A percentile compares a stretch with the other conserved stretches of the same genome.
Conservation (phyloP, 1,140 invertebrate genomes). For the Platyscapa corneri region DNA sequence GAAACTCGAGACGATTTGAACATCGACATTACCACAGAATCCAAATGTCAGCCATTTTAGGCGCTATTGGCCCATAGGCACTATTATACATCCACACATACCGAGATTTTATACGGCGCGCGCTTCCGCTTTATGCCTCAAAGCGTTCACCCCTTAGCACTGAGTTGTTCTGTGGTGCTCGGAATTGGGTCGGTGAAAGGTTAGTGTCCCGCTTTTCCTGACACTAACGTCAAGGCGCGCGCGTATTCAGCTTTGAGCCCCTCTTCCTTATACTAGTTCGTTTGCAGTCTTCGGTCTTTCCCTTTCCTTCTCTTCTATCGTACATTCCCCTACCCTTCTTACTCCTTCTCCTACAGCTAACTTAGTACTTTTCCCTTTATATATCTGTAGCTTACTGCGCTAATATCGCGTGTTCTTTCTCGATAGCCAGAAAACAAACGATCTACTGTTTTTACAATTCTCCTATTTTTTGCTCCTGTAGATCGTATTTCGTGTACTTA, state of each 20-base stretch:
- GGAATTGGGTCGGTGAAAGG: conserved; percentile 62
- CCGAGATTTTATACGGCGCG: conserved; percentile 38
- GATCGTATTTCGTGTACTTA: not conserved
- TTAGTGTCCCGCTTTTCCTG: conserved; percentile 60
- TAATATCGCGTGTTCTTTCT: not conserved
- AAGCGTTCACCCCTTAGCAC: conserved; percentile 56
- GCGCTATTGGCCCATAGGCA: not conserved
- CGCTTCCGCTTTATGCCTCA: conserved; percentile 53
- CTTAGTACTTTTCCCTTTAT: too few species aligned
- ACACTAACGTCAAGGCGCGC: conserved; percentile 42
- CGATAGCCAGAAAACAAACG: not conserved
- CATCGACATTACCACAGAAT: not conserved
- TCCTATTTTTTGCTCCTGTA: not conserved
- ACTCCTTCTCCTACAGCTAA: not conserved
- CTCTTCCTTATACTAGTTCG: not conserved
- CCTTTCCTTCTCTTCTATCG: too few species aligned
- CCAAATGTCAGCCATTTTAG: not conserved
- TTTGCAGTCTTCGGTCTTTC: not conserved
- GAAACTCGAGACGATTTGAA: not conserved
- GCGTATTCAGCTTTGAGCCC: conserved; percentile 26
- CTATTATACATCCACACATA: not conserved
- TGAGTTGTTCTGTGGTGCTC: conserved; percentile 25
- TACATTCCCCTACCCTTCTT: not conserved
- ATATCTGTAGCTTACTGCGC: not conserved
- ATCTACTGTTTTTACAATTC: not conserved